Evolutionary conservation across 2,113 vertebrate genomes (phyloP).

Genomic region (Semnopithecus entellus): DNA sequence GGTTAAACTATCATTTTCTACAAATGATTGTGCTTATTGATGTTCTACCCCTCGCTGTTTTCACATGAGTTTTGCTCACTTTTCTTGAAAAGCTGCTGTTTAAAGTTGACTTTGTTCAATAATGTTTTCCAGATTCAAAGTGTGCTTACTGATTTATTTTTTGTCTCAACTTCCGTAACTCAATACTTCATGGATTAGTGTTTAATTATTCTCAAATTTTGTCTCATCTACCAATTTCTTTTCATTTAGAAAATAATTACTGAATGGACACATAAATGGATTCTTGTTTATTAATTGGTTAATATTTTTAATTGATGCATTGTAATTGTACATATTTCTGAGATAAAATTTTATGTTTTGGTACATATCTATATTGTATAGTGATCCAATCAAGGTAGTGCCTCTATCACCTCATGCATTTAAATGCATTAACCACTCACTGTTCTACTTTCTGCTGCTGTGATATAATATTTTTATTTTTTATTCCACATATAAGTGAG

Average conservation of each 20-base stretch:
- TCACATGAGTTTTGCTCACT: neutral
- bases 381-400: neutral
- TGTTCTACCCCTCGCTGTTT: accelerated
- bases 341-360: neutral
- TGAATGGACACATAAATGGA: neutral
- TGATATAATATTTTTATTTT: neutral
- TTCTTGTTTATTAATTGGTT: neutral
- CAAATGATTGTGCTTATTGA: neutral
- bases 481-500: too few species aligned
- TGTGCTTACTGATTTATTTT: neutral
- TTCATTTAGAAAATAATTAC: neutral
- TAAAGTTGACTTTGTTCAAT: neutral
- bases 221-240: neutral
- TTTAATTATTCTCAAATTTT: neutral
- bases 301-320: neutral
- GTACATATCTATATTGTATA: neutral
- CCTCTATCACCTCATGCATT: neutral
- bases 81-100: neutral
- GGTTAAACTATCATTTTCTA: neutral
- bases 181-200: neutral
- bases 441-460: too few species aligned
- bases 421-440: neutral
- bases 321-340: neutral
- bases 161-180: neutral
- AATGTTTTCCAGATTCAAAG: neutral